Percentiles rank a stretch among this genome's conserved stretches.
phyloP scores from a whole-genome alignment of 2,888 invertebrate species.

The Criorhina ranunculi region DNA sequence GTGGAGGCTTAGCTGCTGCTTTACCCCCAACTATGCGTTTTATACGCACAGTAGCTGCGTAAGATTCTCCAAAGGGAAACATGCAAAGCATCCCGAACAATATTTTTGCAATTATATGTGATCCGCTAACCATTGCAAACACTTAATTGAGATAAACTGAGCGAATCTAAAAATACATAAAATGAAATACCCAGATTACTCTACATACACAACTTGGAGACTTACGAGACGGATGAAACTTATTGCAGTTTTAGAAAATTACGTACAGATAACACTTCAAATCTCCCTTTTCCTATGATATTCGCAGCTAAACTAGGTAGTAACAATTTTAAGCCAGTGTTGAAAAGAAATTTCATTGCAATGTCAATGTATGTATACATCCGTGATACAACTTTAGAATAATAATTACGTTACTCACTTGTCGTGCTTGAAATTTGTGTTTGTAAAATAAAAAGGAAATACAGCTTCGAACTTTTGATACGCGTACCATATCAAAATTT shows the following conservation, averaged over 20 bases:
- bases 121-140: slow-evolving; percentile 13
- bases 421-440: slow-evolving; percentile 6
- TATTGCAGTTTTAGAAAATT: background rate
- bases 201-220: slow-evolving; percentile 12
- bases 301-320: slow-evolving; percentile 8
- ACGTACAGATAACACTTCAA: background rate
- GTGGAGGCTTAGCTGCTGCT: slow-evolving; percentile 88
- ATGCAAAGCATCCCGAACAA: slow-evolving; percentile 3
- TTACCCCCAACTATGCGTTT: slow-evolving; percentile 89
- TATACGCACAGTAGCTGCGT: slow-evolving; percentile 77
- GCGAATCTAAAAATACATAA: background rate
- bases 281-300: background rate
- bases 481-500: background rate
- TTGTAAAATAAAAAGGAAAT: slow-evolving; percentile 3
- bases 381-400: slow-evolving; percentile 27
- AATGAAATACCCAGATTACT: background rate
- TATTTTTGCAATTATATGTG: slow-evolving; percentile 1
- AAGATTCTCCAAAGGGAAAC: slow-evolving; percentile 5
- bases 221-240: slow-evolving; percentile 3
- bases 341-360: slow-evolving; percentile 12
- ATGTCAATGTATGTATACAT: slow-evolving; percentile 27
- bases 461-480: background rate
- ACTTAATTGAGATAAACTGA: slow-evolving; percentile 25
- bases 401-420: slow-evolving; percentile 37
- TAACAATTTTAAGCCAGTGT: slow-evolving; percentile 11